Conservation (phyloP, 64 coral and sea anemone species). For the Pocillopora verrucosa region DNA sequence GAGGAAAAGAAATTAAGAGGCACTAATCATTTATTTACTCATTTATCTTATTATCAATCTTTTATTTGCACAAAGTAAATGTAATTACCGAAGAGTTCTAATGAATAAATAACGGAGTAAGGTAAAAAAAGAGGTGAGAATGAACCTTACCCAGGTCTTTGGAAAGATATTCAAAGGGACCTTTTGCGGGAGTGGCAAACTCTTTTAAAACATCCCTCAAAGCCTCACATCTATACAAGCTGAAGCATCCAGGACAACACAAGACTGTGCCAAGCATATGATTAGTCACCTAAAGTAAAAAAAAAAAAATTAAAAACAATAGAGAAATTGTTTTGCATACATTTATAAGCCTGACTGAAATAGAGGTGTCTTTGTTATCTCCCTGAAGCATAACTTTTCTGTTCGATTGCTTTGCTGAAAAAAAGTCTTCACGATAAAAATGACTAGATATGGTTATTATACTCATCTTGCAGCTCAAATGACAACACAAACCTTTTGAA, state of each 20-base stretch:
- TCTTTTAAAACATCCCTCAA: constrained; percentile 67
- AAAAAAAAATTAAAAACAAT: neutral
- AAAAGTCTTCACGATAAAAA: too few species aligned
- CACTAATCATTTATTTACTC: too few species aligned
- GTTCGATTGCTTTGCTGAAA: neutral
- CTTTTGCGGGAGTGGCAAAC: constrained; percentile 57
- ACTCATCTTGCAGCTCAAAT: neutral
- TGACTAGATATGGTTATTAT: neutral
- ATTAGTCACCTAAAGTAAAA: constrained; percentile 69
- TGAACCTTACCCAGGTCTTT: constrained; percentile 86
- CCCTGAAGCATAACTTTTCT: too few species aligned
- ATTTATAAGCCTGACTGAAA: too few species aligned
- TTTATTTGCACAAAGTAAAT: too few species aligned
- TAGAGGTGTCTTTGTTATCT: neutral
- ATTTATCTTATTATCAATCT: too few species aligned
- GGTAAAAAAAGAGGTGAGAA: too few species aligned
- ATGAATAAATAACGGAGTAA: too few species aligned
- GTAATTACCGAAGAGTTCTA: too few species aligned
- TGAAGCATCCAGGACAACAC: constrained; percentile 93
- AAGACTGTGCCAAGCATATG: constrained; percentile 88
- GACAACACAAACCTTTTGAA: constrained; percentile 71
- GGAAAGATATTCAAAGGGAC: constrained; percentile 81
- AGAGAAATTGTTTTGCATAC: too few species aligned
- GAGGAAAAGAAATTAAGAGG: too few species aligned
- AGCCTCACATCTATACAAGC: constrained; percentile 76